Percentiles rank a stretch among this genome's conserved stretches.
Evolutionary conservation across 1,140 invertebrate genomes (phyloP).

Genomic region (Drosophila subpulchrella): DNA sequence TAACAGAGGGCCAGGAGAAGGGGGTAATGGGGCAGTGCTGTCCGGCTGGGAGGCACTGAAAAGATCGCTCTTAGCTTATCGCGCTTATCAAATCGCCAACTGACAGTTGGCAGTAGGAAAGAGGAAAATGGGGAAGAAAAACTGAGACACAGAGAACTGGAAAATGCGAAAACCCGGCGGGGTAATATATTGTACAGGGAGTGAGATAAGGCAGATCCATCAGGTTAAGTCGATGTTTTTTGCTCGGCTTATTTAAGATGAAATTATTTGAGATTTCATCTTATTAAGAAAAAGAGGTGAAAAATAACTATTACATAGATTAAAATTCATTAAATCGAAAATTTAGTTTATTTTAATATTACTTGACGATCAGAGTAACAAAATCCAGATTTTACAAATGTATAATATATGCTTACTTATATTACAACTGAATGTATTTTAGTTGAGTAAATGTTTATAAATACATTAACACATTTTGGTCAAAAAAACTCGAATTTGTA

Average conservation of each 20-base stretch:
- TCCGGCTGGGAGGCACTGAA: conserved; percentile 24
- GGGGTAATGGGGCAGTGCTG: background rate
- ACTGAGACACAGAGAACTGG: conserved; percentile 4
- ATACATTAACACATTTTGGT: too few relatives aligned
- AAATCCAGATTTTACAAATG: background rate
- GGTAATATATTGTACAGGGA: conserved; percentile 32
- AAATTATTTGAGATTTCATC: conserved; percentile 32
- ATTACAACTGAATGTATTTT: too few relatives aligned
- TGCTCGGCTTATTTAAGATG: conserved; percentile 32
- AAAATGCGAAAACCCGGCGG: conserved; percentile 45
- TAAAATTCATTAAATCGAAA: too few relatives aligned
- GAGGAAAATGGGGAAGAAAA: background rate
- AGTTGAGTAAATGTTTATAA: too few relatives aligned
- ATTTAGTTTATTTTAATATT: too few relatives aligned
- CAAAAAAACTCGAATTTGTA: too few relatives aligned
- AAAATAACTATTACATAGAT: background rate
- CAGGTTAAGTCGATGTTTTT: conserved; percentile 21
- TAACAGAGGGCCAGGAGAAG: background rate
- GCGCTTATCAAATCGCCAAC: conserved; percentile 76
- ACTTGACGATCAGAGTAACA: too few relatives aligned
- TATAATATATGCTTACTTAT: too few relatives aligned
- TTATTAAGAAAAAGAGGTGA: background rate
- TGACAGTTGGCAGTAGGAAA: conserved; percentile 49
- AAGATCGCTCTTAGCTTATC: conserved; percentile 63
- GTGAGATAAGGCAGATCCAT: conserved; percentile 36